Conservation (phyloP, 2,888 invertebrate genomes). For the Ochropleura plecta region DNA sequence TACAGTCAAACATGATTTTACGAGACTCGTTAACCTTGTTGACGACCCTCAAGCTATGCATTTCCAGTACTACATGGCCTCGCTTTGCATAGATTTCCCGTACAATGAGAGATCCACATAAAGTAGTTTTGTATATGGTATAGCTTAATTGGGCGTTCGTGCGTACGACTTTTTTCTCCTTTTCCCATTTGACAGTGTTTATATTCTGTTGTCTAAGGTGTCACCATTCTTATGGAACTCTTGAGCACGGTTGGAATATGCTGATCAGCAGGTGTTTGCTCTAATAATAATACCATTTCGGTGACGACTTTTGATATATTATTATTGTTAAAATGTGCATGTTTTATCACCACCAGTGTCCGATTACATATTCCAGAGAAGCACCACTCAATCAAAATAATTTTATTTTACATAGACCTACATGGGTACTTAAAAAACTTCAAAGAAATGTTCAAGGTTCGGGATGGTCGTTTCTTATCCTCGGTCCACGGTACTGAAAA, state of each 20-base stretch:
- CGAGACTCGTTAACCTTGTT: background rate
- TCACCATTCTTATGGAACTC: background rate
- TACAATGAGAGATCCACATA: too few relatives aligned
- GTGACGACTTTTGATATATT: background rate
- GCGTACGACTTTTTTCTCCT: background rate
- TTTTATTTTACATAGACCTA: too few relatives aligned
- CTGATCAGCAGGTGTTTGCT: background rate
- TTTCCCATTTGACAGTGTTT: background rate
- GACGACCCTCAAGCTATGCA: too few relatives aligned
- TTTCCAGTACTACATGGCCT: too few relatives aligned
- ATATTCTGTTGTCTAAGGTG: background rate
- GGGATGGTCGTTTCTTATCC: too few relatives aligned
- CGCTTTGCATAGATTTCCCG: too few relatives aligned
- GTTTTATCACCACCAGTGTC: background rate
- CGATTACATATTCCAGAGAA: background rate
- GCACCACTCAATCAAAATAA: background rate
- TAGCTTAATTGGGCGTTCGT: too few relatives aligned
- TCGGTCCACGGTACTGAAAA: too few relatives aligned
- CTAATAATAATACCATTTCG: background rate
- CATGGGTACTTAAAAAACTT: too few relatives aligned
- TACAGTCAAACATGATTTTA: conserved; percentile 1
- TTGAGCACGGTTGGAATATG: background rate
- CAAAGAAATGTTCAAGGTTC: too few relatives aligned
- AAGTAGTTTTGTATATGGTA: too few relatives aligned
- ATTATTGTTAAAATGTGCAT: background rate